These are phyloP conservation scores for Aix galericulata DNA, from an alignment of 2,113 vertebrate species.

Conservation along the genomic window DNA sequence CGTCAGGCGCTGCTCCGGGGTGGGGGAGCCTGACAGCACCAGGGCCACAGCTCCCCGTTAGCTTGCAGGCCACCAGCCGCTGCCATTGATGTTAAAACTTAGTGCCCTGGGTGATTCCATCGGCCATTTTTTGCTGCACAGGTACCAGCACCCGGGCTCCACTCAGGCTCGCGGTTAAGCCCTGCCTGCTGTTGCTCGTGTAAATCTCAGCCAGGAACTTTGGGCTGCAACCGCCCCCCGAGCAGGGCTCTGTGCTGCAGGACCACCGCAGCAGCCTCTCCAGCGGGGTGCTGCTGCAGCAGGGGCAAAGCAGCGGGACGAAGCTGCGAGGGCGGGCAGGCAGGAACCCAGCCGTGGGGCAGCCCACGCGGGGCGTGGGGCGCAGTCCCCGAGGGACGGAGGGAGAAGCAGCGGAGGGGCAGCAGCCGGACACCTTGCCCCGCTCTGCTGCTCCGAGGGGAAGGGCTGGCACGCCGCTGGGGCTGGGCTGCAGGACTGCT, in stretches of 20 bases:
- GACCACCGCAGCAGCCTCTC: background rate
- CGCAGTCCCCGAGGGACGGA: no score
- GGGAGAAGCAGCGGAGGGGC: background rate
- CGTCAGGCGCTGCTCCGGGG: accelerated
- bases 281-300: background rate
- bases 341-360: background rate
- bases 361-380: background rate
- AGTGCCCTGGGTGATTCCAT: background rate
- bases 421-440: background rate
- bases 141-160: background rate
- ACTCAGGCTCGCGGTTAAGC: background rate
- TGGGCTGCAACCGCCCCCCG: background rate
- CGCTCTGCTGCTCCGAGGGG: background rate
- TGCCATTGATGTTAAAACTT: background rate
- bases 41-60: accelerated
- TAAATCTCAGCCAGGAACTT: background rate
- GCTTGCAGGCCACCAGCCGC: background rate
- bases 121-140: background rate
- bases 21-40: background rate
- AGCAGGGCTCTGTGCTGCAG: background rate
- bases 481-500: background rate
- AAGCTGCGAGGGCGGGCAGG: background rate
- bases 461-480: background rate
- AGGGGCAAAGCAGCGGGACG: accelerated
- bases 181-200: background rate